phyloP scores from a whole-genome alignment of 2,888 invertebrate species.

The Hypomecis punctinalis region DNA sequence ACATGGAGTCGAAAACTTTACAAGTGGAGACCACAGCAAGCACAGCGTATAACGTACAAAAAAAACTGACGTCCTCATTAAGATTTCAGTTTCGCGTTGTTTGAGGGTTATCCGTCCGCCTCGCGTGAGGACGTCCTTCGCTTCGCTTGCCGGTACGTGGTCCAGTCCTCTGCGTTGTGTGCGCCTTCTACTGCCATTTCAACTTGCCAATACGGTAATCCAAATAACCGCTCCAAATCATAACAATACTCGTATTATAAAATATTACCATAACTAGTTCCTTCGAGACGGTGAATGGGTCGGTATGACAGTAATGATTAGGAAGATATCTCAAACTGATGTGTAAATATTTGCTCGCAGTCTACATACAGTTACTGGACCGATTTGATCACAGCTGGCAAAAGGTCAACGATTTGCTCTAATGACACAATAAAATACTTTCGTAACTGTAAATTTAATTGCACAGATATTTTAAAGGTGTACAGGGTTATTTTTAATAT shows the following conservation, averaged over 20 bases:
- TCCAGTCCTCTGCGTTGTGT: no score
- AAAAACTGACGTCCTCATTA: no score
- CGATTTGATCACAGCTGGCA: constrained; percentile 44
- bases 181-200: no score
- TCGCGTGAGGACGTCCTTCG: no score
- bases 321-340: constrained; percentile 44
- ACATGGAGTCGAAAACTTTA: no score
- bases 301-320: constrained; percentile 45
- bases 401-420: constrained; percentile 42
- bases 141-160: no score
- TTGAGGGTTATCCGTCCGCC: no score
- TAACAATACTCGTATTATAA: background rate
- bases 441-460: constrained; percentile 1
- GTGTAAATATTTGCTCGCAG: constrained; percentile 49
- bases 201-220: no score
- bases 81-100: no score
- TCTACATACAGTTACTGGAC: constrained; percentile 45
- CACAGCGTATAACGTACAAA: no score
- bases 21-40: no score
- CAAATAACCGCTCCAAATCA: background rate
- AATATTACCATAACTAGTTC: constrained; percentile 4
- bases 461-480: background rate
- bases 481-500: background rate
- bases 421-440: constrained; percentile 21
- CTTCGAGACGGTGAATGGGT: constrained; percentile 31